These are phyloP conservation scores for Myotis pilosus DNA, from an alignment of 2,797 vertebrate genomes.

Conservation along the genomic window DNA sequence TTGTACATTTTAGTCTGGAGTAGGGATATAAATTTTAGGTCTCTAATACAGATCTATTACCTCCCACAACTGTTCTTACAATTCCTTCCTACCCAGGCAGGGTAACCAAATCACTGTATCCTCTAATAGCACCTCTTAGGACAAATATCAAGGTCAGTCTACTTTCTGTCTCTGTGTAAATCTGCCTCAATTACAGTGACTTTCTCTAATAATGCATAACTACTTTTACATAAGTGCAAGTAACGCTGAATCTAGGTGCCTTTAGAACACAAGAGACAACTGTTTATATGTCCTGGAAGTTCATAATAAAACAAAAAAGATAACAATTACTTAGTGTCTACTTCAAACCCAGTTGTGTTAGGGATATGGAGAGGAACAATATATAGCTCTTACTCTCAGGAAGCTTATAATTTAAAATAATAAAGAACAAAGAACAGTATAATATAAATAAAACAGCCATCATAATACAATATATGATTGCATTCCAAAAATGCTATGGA, in stretches of 20 bases:
- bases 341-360: neutral
- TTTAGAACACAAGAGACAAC: neutral
- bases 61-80: neutral
- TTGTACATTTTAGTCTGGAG: neutral
- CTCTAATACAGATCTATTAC: neutral
- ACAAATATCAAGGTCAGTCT: neutral
- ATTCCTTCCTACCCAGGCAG: neutral
- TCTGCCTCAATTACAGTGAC: neutral
- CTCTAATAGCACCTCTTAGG: neutral
- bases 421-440: neutral
- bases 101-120: neutral
- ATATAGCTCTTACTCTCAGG: neutral
- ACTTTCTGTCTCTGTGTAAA: neutral
- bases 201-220: neutral
- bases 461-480: neutral
- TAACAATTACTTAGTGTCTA: neutral
- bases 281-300: neutral
- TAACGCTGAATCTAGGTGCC: neutral
- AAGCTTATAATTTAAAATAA: slow-evolving; percentile 12
- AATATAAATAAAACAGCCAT: neutral
- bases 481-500: neutral
- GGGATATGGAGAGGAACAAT: neutral
- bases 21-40: neutral
- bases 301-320: neutral
- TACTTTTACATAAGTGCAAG: neutral